A percentile compares a stretch with the other conserved stretches of the same genome.
Evolutionary conservation across 1,140 invertebrate species (phyloP).

Genomic region (Caenorhabditis tropicalis): DNA sequence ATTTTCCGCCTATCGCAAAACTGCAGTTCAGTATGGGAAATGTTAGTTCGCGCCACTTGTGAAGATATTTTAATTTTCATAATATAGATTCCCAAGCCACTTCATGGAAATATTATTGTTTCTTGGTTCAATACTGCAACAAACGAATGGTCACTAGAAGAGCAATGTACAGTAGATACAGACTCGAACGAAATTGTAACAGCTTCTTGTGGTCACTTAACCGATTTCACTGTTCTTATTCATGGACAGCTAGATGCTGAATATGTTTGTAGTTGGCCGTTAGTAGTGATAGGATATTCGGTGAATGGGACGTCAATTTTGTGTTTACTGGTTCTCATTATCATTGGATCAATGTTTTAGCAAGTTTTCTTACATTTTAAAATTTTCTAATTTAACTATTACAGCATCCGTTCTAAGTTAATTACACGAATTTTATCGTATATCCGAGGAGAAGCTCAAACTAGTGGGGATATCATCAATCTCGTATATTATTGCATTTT

Average conservation of each 20-base stretch:
- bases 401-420: neutral
- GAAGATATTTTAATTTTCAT: neutral
- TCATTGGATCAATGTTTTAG: slow-evolving; percentile 42
- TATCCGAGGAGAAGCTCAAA: neutral
- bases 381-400: neutral
- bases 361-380: neutral
- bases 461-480: slow-evolving; percentile 12
- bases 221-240: slow-evolving; percentile 44
- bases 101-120: slow-evolving; percentile 28
- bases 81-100: slow-evolving; percentile 17
- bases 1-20: neutral
- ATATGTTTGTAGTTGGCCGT: slow-evolving; percentile 7
- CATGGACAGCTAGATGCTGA: slow-evolving; percentile 10
- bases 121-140: neutral
- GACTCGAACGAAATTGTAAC: neutral
- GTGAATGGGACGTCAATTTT: slow-evolving; percentile 34
- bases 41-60: neutral
- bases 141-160: neutral
- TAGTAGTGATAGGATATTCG: slow-evolving; percentile 25
- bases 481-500: slow-evolving; percentile 16
- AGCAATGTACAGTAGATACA: neutral
- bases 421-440: neutral
- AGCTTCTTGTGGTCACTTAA: slow-evolving; percentile 41
- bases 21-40: slow-evolving; percentile 43
- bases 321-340: slow-evolving; percentile 21